Base-by-base conservation (phyloP, 1,140 invertebrate species). In the Acromyrmex charruanus region DNA sequence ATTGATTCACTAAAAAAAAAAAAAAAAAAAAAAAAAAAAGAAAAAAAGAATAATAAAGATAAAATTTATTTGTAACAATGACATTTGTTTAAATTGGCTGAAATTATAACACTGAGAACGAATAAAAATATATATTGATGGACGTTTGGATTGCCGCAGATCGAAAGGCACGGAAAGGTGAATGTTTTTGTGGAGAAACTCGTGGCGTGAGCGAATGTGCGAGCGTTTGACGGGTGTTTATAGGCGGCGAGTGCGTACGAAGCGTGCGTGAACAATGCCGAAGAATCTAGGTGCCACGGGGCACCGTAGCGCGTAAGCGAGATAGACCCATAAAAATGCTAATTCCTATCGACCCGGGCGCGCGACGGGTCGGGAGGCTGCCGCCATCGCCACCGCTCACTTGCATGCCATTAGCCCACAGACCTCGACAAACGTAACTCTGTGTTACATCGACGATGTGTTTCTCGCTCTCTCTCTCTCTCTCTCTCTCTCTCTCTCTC, bases 251-350 rank as follows among this genome's bases (percentile, higher is more conserved):
- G 28, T 74, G 85, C 71, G 82, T 79, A 75, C 65, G 87, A 89
- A 86, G 88, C 85, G 91, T 91, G 89, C 90, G 90, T 82, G 90
- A 91, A 93, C 92, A 93, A 91, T 91, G 87, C 85, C 84, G 88
- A 93, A 90, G 92, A 92, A 93, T 92, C 91, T 92, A 93, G 91
- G 92, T 93, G 92, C 86, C 88, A 93, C 91, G 90, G 90, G 88
- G 89, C 88, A 90, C 87, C 87, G 90, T 89, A 88, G 88, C 88
- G 90, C 91, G 90, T 91, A 92, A 92, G 91, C 91, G 92, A 94
- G 94, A 95, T 95, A 95, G 94, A 95, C 94, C 95, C 94, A 95
- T 95, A 95, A 95, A 95, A 95, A 95, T 95, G 95, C 94, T 95
- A 95, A 95, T 95, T 93, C 93, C 93, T 94, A 95, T 95, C 94